These are phyloP conservation scores for Salvelinus alpinus DNA, from an alignment of 2,113 vertebrate genomes.

Conservation along the genomic window DNA sequence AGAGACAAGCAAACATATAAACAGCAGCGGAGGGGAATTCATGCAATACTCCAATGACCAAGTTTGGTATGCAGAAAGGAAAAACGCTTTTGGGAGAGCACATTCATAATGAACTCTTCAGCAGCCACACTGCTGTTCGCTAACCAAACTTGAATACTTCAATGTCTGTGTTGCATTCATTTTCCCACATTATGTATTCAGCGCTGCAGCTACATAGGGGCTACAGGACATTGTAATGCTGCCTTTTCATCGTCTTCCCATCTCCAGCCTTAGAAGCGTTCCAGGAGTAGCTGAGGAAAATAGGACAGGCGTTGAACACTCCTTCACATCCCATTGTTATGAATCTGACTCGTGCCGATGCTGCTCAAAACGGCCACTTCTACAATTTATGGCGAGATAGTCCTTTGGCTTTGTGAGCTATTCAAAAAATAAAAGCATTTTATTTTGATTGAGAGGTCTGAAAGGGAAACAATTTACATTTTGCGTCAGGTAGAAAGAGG, in stretches of 20 bases:
- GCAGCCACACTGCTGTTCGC: slow-evolving; percentile 18
- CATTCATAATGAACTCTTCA: slow-evolving; percentile 29
- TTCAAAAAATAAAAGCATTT: slow-evolving; percentile 6
- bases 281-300: slow-evolving; percentile 43
- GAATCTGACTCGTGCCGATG: slow-evolving; percentile 42
- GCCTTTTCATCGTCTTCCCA: slow-evolving; percentile 17
- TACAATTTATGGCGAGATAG: slow-evolving; percentile 10
- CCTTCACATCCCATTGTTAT: slow-evolving; percentile 41
- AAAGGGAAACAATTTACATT: slow-evolving; percentile 16
- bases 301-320: slow-evolving; percentile 45
- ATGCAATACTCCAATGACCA: too few species aligned
- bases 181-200: slow-evolving; percentile 9
- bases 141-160: slow-evolving; percentile 56
- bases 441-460: neutral
- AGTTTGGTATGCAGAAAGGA: too few species aligned
- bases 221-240: slow-evolving; percentile 47
- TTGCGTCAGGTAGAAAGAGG: neutral
- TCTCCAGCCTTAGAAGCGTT: slow-evolving; percentile 36
- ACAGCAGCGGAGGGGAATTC: too few species aligned
- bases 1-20: too few species aligned
- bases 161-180: slow-evolving; percentile 50
- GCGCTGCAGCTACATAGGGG: slow-evolving; percentile 17
- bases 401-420: slow-evolving; percentile 27
- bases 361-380: slow-evolving; percentile 18
- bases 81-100: neutral